These are phyloP conservation scores for Orchestia grillus DNA, from an alignment of 1,140 invertebrate genomes.

Conservation along the genomic window DNA sequence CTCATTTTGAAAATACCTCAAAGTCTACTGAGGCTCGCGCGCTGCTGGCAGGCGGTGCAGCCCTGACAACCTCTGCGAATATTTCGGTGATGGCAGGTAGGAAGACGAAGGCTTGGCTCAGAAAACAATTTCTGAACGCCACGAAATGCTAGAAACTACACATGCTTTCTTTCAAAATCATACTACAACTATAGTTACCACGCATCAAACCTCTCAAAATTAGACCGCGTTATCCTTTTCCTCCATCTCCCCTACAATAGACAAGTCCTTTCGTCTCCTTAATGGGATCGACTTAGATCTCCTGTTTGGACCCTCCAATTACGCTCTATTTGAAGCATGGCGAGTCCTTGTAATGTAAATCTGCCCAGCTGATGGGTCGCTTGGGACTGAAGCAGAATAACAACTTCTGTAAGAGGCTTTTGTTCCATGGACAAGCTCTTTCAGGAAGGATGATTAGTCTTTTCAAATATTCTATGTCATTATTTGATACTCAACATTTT, in stretches of 20 bases:
- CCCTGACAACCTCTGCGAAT: too few species aligned
- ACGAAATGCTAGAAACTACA: background rate
- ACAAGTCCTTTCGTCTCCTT: background rate
- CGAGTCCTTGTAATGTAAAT: background rate
- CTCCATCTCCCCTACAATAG: background rate
- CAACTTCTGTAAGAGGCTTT: background rate
- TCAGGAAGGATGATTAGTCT: background rate
- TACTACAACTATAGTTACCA: too few species aligned
- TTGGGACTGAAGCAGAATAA: background rate
- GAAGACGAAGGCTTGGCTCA: too few species aligned
- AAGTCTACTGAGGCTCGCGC: too few species aligned
- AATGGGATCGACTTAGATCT: background rate
- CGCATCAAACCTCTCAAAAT: background rate
- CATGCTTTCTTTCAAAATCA: background rate
- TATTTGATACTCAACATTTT: background rate
- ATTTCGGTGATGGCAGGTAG: too few species aligned
- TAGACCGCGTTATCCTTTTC: background rate
- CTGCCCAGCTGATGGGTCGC: background rate
- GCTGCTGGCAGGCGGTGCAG: too few species aligned
- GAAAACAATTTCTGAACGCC: too few species aligned
- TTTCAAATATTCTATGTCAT: background rate
- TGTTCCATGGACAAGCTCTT: background rate
- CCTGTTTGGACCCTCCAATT: background rate
- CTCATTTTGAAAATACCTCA: too few species aligned
- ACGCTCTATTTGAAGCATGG: background rate